A percentile compares a stretch with the other conserved stretches of the same genome.
These are phyloP conservation scores for Syngnathus acus DNA, from an alignment of 2,797 vertebrate genomes.

Conservation along the genomic window DNA sequence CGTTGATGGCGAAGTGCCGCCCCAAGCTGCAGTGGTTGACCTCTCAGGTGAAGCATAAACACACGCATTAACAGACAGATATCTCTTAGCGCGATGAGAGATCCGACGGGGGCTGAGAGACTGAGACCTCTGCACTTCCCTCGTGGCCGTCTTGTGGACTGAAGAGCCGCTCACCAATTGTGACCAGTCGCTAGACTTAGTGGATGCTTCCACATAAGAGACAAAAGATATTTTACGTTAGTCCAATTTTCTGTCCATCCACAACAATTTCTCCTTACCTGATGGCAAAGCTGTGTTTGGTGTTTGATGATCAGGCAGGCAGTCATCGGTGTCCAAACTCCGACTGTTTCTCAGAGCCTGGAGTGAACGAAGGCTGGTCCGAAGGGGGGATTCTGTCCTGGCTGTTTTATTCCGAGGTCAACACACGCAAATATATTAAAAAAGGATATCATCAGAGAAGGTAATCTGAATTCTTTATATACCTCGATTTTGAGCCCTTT, in stretches of 20 bases:
- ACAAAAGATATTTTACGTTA: constrained; percentile 4
- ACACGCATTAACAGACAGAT: constrained; percentile 28
- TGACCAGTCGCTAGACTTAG: background rate
- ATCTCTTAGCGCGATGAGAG: constrained; percentile 30
- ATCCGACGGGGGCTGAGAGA: constrained; percentile 60
- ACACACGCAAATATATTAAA: background rate
- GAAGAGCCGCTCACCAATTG: constrained; percentile 13
- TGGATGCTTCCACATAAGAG: constrained; percentile 6
- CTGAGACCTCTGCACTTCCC: constrained; percentile 51
- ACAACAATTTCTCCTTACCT: constrained; percentile 5
- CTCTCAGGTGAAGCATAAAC: constrained; percentile 51
- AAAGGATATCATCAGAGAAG: background rate
- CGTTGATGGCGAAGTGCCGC: background rate
- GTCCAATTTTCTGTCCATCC: background rate
- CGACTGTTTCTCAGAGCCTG: constrained; percentile 74
- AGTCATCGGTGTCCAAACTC: constrained; percentile 66
- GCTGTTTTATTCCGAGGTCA: constrained; percentile 23
- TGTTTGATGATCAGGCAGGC: constrained; percentile 31
- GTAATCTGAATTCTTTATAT: background rate
- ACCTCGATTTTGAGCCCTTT: constrained; percentile 71
- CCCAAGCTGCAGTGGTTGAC: constrained; percentile 26
- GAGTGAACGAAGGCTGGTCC: constrained; percentile 69
- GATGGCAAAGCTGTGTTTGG: background rate
- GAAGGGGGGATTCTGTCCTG: constrained; percentile 56
- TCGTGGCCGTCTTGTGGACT: constrained; percentile 18